Conservation (phyloP, 2,888 invertebrate species). For the Sesamia inferens region DNA sequence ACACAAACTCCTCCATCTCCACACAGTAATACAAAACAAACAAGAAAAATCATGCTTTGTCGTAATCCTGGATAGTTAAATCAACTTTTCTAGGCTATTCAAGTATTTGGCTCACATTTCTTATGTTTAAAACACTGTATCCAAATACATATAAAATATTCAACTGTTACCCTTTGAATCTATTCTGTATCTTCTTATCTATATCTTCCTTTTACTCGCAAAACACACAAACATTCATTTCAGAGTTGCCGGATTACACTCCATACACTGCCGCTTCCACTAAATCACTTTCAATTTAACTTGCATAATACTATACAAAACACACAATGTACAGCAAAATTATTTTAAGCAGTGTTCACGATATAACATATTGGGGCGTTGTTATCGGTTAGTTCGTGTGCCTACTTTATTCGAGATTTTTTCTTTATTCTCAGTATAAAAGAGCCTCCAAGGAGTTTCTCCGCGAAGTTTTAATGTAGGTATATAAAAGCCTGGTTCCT, state of each 20-base stretch:
- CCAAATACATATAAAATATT: conserved; percentile 20
- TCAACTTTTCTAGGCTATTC: background rate
- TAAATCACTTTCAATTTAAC: background rate
- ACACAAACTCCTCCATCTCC: too few relatives aligned
- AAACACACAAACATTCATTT: conserved; percentile 12
- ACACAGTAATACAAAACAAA: too few relatives aligned
- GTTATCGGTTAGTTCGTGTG: conserved; percentile 58
- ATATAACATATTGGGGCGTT: conserved; percentile 25
- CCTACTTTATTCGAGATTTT: conserved; percentile 58
- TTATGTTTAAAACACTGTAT: conserved; percentile 7
- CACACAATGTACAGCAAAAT: conserved; percentile 31
- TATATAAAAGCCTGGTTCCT: conserved; percentile 73
- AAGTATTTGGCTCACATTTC: background rate
- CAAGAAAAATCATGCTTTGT: background rate
- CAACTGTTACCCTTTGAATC: conserved; percentile 36
- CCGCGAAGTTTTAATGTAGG: conserved; percentile 78
- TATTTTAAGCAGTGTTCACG: conserved; percentile 31
- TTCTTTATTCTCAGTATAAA: conserved; percentile 57
- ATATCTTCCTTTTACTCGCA: conserved; percentile 22
- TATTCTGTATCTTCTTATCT: conserved; percentile 35
- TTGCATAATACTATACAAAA: conserved; percentile 8
- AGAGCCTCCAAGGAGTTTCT: conserved; percentile 53
- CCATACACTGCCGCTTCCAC: conserved; percentile 33
- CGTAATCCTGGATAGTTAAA: background rate
- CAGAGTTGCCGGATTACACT: conserved; percentile 9